Base-by-base conservation (phyloP, 2,888 invertebrate genomes). In the Ornithoptera alexandrae region DNA sequence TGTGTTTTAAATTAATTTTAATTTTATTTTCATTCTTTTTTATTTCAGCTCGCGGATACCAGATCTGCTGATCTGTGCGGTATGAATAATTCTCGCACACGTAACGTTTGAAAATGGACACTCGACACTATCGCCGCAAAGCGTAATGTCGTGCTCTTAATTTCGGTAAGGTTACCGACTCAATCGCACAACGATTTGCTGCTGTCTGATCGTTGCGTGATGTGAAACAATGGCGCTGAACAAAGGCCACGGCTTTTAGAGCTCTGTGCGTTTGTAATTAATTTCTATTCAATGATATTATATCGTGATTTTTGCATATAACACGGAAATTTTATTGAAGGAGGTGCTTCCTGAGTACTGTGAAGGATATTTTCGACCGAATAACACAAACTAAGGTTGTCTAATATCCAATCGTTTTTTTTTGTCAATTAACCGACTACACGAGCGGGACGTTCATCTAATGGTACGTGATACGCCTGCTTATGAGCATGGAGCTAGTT, bases 91-190 rank as follows among this genome's bases (percentile, higher is more conserved):
- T 4, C 8, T 53, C 17, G 17, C 20, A 36, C 15, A 15, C 69
- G 66, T 72, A 10, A 50, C 72, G 70, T 70, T 50, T 61, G 62
- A 18, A 65, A 77, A 77, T 80, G 80, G 77, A 81, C 71, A 82
- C 79, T 70, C 68, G 50, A 50, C 22, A 62, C 67, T 67, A 68
- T 73, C 71, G 71, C 71, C 73, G 70, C 78, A 72, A 71, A 70
- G 74, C 70, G 74, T 76, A 76, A 77, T 81, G 81, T 85, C 85
- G 84, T 86, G 86, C 76, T 81, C 79, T 79, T 81, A 83, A 83
- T 84, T 85, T 83, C 72, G 78, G 78, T 87, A 86, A 88, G 86
- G 85, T 85, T 84, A 82, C 77, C 75, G 72, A 75, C 76, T 83
- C 80, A 82, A 80, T 81, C 76, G 75, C 76, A 75, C 69, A 74